phyloP scores from a whole-genome alignment of 2,797 vertebrate genomes.

The Avahi laniger region DNA sequence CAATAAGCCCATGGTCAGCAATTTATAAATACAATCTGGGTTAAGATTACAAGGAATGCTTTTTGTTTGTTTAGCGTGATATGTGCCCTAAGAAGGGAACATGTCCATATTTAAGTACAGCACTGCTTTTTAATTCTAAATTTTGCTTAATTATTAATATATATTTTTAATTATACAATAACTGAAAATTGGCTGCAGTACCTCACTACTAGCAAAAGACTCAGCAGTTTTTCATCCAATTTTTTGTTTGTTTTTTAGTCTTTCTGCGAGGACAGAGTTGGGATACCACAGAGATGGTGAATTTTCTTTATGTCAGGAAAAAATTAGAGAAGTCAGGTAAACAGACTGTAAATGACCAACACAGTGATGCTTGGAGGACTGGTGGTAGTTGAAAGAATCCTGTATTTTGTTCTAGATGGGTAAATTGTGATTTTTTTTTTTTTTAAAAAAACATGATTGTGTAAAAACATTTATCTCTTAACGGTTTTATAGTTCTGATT shows the following conservation, averaged over 20 bases:
- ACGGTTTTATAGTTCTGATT: neutral
- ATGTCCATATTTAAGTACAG: neutral
- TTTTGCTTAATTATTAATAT: neutral
- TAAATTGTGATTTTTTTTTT: neutral
- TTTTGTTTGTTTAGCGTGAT: neutral
- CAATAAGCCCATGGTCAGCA: neutral
- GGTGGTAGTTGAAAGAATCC: neutral
- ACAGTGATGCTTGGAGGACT: neutral
- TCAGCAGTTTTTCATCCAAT: neutral
- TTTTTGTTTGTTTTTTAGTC: neutral
- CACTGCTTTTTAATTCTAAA: neutral
- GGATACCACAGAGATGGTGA: neutral
- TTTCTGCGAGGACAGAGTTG: neutral
- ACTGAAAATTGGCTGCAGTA: neutral
- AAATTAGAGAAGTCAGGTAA: neutral
- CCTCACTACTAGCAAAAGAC: neutral
- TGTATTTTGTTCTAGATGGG: neutral
- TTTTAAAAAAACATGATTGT: neutral
- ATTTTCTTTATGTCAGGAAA: constrained; percentile 19
- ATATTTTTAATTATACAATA: neutral
- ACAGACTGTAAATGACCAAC: neutral
- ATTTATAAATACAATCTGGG: neutral
- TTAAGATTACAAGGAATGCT: neutral
- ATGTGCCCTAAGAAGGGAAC: neutral
- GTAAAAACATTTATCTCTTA: neutral